Conservation (phyloP, 2,888 invertebrate genomes). For the Tridacna gigas region DNA sequence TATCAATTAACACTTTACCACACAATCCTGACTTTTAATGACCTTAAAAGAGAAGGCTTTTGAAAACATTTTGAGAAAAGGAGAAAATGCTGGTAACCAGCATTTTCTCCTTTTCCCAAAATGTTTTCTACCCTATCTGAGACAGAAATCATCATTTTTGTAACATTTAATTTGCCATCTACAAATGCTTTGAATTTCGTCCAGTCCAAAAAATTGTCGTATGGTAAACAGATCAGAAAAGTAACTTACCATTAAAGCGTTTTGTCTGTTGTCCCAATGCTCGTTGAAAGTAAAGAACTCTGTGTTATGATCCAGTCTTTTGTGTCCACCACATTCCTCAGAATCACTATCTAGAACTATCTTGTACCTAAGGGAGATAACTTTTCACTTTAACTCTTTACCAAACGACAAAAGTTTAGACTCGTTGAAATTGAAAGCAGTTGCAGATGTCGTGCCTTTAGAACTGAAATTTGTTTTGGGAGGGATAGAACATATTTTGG, state of each 20-base stretch:
- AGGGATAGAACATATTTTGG: not conserved
- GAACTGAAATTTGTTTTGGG: too few species aligned
- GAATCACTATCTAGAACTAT: conserved; percentile 92
- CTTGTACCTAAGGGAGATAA: conserved; percentile 87
- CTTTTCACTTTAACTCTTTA: not conserved
- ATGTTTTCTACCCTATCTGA: too few species aligned
- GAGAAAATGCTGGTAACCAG: too few species aligned
- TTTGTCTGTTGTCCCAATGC: conserved; percentile 89
- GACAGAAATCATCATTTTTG: too few species aligned
- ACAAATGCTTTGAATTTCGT: not conserved
- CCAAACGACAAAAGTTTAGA: not conserved
- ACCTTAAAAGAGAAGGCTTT: too few species aligned
- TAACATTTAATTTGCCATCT: too few species aligned
- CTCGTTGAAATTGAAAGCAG: not conserved
- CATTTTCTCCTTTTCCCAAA: too few species aligned
- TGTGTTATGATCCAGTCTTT: conserved; percentile 89
- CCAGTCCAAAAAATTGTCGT: not conserved
- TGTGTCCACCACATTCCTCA: conserved; percentile 91
- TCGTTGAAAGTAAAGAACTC: conserved; percentile 88
- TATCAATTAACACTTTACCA: not conserved
- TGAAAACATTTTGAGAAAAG: too few species aligned
- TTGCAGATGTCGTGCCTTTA: too few species aligned
- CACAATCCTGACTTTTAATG: too few species aligned
- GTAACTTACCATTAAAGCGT: conserved; percentile 87
- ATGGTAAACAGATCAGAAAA: too few species aligned